Conservation (phyloP, 2,888 invertebrate genomes). For the Monopis laevigella region DNA sequence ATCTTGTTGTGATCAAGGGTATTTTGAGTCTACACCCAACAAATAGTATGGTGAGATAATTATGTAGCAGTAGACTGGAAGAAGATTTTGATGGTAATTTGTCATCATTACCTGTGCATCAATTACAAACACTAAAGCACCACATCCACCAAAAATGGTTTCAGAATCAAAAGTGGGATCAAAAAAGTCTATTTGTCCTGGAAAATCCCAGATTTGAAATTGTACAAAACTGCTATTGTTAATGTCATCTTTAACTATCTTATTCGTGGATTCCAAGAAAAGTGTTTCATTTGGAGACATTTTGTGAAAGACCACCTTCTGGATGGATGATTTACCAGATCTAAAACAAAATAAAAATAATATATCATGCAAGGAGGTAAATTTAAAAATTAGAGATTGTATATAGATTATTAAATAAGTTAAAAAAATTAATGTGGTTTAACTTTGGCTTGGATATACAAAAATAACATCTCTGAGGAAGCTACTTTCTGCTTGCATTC, state of each 20-base stretch:
- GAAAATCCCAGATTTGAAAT: slow-evolving; percentile 99
- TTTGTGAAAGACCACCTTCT: slow-evolving; percentile 99
- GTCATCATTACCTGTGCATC: slow-evolving; percentile 82
- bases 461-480: too few species aligned
- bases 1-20: too few species aligned
- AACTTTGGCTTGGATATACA: too few species aligned
- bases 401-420: too few species aligned
- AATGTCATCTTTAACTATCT: slow-evolving; percentile 98
- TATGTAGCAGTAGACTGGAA: too few species aligned
- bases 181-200: slow-evolving; percentile 98
- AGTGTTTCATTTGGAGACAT: slow-evolving; percentile 99
- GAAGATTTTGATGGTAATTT: background rate
- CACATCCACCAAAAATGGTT: slow-evolving; percentile 96
- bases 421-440: too few species aligned
- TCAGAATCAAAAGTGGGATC: slow-evolving; percentile 96
- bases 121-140: slow-evolving; percentile 98
- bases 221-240: slow-evolving; percentile 97
- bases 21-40: too few species aligned
- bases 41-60: too few species aligned
- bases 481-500: too few species aligned
- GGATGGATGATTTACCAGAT: slow-evolving; percentile 98
- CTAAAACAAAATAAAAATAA: slow-evolving; percentile 64
- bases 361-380: too few species aligned
- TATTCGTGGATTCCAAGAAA: slow-evolving; percentile 97
- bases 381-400: too few species aligned